Base-by-base conservation (phyloP, 2,797 vertebrate species). In the Anolis apletophallus region DNA sequence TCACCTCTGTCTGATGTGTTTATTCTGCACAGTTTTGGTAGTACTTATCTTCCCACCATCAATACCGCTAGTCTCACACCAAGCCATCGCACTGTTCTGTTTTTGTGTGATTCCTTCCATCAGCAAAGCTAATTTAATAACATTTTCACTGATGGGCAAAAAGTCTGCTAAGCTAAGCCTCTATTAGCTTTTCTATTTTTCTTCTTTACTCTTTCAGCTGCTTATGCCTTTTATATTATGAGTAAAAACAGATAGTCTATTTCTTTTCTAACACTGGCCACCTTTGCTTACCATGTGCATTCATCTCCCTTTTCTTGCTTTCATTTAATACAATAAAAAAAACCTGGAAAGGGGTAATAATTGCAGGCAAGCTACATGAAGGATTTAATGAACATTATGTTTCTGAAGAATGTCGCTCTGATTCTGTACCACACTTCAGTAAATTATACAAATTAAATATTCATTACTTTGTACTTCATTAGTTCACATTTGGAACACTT, bases 361-460 rank as follows among this genome's bases (percentile, higher is more conserved):
- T 94, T 95, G 88, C 88, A 64, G 46, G 82, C 80, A 83, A 95
- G 89, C 90, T 90, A 91, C 91, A 92, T 91, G 93, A 93, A 95
- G 93, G 32, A 73, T 90, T 91, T 96, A 96, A 96, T 96, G 95
- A 97, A 96, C 91, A 93, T 68, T 92, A 91, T 94, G 90, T 95
- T 95, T 96, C 92, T 95, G 94, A 96, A 96, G 92, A 96, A 95
- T 96, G 94, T 94, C 36, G 13, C 94, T 94, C 93, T 94, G 85
- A 95, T 96, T 96, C 95, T 91, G 95, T 93, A 96, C 95, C 94
- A 92, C 93, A 95, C 91, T 96, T 96, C 77, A 69, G 95, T 96
- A 96, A 96, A 97, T 97, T 96, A 97, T 96, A 95, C 94, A 95
- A 96, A 97, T 97, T 96, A 97, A 97, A 97, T 97, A 97, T 97